phyloP scores from a whole-genome alignment of 2,113 vertebrate species.

The Pyrgilauda ruficollis region DNA sequence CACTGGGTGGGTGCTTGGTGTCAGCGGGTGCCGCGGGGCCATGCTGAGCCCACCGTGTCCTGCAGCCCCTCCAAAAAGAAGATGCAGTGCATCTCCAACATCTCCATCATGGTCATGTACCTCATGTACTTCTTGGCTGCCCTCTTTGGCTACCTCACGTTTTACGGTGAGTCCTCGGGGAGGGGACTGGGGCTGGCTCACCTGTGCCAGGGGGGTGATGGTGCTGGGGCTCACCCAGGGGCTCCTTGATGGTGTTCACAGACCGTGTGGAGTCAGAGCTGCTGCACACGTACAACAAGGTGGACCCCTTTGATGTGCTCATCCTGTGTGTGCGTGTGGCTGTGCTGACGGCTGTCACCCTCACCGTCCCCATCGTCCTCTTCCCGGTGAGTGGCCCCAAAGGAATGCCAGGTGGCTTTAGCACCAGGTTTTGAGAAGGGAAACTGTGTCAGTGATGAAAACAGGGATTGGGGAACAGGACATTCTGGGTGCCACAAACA shows the following conservation, averaged over 20 bases:
- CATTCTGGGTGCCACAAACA: neutral
- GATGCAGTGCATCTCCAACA: constrained; percentile 95
- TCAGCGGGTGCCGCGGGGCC: accelerated
- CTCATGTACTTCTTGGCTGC: constrained; percentile 97
- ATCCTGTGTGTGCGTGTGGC: constrained; percentile 95
- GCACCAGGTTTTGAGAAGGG: neutral
- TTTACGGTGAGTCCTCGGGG: constrained; percentile 82
- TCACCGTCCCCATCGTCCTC: constrained; percentile 95
- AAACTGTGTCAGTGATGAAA: neutral
- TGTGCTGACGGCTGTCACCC: constrained; percentile 92
- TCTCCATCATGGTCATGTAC: constrained; percentile 95
- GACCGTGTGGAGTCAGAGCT: constrained; percentile 89
- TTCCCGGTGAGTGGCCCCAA: constrained; percentile 84
- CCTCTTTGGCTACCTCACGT: constrained; percentile 97
- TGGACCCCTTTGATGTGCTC: constrained; percentile 89
- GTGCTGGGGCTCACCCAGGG: neutral
- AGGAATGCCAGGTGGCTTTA: neutral
- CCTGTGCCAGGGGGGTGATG: neutral
- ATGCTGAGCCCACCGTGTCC: neutral
- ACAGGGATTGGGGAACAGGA: neutral
- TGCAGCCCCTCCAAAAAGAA: constrained; percentile 86
- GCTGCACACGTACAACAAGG: constrained; percentile 92
- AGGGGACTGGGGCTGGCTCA: neutral
- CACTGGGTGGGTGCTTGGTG: neutral
- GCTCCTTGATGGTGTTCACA: constrained; percentile 25